Evolutionary conservation across 35 echinoderm and acorn worm species (phyloP).

Genomic region (Strongylocentrotus purpuratus): DNA sequence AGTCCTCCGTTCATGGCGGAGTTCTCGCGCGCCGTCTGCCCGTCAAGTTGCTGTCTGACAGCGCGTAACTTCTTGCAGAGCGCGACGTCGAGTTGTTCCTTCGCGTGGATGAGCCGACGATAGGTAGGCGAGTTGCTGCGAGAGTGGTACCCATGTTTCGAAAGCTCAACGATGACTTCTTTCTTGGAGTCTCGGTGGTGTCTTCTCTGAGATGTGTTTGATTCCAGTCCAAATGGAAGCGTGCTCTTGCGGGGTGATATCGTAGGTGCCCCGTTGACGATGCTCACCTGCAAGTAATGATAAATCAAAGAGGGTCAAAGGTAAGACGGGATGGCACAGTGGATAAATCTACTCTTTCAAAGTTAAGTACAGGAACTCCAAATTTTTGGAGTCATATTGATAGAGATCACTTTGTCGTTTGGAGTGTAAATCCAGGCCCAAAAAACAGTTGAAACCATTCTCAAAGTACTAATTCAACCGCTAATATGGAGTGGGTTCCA

Average conservation of each 20-base stretch:
- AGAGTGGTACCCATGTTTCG: slow-evolving; percentile 56
- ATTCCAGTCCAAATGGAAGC: neutral
- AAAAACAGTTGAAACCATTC: no score
- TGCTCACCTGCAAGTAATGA: neutral
- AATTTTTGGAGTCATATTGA: no score
- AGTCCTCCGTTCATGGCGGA: slow-evolving; percentile 28
- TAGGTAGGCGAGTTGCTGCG: slow-evolving; percentile 65
- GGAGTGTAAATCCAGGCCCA: no score
- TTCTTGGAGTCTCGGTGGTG: neutral
- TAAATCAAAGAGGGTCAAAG: no score
- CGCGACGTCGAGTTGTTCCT: slow-evolving; percentile 42
- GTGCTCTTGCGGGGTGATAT: neutral
- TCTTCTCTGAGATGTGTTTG: neutral
- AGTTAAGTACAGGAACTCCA: no score
- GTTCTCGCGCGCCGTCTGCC: slow-evolving; percentile 50
- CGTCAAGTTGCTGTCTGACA: slow-evolving; percentile 29
- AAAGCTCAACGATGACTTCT: slow-evolving; percentile 33
- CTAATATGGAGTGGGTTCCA: no score
- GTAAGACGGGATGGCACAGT: no score
- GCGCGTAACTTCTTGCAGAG: slow-evolving; percentile 40
- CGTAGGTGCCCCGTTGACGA: slow-evolving; percentile 27
- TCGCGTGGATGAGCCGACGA: slow-evolving; percentile 17
- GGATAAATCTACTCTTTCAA: no score
- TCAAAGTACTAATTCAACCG: no score
- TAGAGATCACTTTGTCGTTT: no score